Evolutionary conservation across 35 echinoderm and acorn worm species (phyloP), one percentile per base, ranked within the genome.

Genomic region (Ophioderma brevispina): DNA sequence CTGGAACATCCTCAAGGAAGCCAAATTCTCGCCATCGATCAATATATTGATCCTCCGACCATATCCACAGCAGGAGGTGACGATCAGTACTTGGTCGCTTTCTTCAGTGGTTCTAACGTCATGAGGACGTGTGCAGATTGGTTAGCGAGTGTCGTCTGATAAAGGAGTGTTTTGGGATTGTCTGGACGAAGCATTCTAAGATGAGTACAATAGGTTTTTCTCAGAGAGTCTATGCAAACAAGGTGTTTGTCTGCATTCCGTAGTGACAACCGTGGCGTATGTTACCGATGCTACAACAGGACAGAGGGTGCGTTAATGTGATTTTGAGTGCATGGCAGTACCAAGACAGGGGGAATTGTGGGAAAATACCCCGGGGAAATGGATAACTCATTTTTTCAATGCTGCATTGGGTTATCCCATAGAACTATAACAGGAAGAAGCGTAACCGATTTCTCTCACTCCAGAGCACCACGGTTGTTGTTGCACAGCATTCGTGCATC

Each of bases 41-140:
- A 98, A 32, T 93, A 88, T 76, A 95, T 98, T 32, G 96, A 98
- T 76, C 96, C 96, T 0, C 87, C 91, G 25, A 86, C 82, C 34
- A 91, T 98, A 18, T 92, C 93, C 0, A 78, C 91, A 13, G 93
- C 96, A 36, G 91, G 93, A 19, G 82, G 77, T 0, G 43, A 95
- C 15, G 59, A 87, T 35, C 79, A 98, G 32, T 89, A 87, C 33
- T 46, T 98, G 18, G 94, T 95, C 3, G 96, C 96, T 0, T 93
- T 98, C 78, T 98, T 92, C 91, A 90, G 86, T 17, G 96, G 96
- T 17, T 92, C 87, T 17, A 98, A 93, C 79, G 91, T 93, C 39
- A 95, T 98, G 90, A 76, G 96, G 33, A 88, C 96, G 5, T 98
- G 96, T n/a, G 96, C 90, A 95, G 40, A 35, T 98, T 13, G 78